Base-by-base conservation (phyloP, 2,797 vertebrate species). In the Malurus splendens region DNA sequence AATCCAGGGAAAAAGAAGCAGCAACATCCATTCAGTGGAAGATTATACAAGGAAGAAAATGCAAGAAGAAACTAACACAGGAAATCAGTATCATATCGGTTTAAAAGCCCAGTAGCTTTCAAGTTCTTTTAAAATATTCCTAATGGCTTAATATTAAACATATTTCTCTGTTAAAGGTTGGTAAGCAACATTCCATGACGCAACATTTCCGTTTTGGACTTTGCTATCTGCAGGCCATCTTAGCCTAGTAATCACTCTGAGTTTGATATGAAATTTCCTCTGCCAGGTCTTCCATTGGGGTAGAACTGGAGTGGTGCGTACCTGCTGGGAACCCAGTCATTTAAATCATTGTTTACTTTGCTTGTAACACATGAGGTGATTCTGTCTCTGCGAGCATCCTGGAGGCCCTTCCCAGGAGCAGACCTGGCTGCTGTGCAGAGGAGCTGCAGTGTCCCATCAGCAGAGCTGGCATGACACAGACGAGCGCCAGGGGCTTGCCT, bases 401-500 rank as follows among this genome's bases (percentile, higher is more conserved):
- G 38, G 55, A 47, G 66, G 77, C 36, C 19, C 12, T 65, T 51
- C 47, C 47, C 47, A 5, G 14, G 66, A 47, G 1, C 76, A 65
- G 70, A 15, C 7, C 47, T 28, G 15, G 36, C 47, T 67, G 66
- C 2, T 1, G 1, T 3, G 51, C 67, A 68, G 72, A 56, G 47
- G 32, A 30, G 39, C 87, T 25, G 32, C 10, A 13, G 61, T 5
- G 33, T 23, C 50, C 70, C 66, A 19, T 27, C 39, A 54, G 42
- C 47, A 3, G 4, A 47, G 62, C 57, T 5, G 11, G 50, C 1
- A 0, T 1, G 19, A 72, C 74, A 28, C 0, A 0, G 32, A 30
- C 33, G 8, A 67, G 59, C 0, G 0, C 80, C 2, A 0, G 48
- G 33, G 38, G 28, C 62, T 47, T 0, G 1, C 38, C 57, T 48